Conservation (phyloP, 2,797 vertebrate species). For the Menidia menidia region DNA sequence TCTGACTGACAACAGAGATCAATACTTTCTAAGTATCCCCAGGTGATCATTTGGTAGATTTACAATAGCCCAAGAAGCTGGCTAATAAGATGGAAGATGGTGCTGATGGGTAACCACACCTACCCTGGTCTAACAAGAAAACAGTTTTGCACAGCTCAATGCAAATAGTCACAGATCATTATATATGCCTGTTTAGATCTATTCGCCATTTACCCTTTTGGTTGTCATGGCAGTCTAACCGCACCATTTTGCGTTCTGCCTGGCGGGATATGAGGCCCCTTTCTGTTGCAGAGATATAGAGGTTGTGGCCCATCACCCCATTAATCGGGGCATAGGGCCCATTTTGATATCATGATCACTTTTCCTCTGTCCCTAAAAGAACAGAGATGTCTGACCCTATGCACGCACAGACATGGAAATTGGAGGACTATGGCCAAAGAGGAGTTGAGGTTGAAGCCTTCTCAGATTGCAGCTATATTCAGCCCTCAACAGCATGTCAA, state of each 20-base stretch:
- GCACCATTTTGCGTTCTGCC: background rate
- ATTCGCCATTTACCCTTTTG: background rate
- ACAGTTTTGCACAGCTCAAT: background rate
- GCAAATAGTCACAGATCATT: background rate
- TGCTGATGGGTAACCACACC: background rate
- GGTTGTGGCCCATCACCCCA: background rate
- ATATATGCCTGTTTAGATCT: background rate
- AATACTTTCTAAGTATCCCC: background rate
- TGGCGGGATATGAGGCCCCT: background rate
- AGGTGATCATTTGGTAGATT: background rate
- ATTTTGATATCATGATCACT: background rate
- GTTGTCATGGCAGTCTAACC: background rate
- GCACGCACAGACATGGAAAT: slow-evolving; percentile 10
- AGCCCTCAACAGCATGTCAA: background rate
- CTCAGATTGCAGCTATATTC: background rate
- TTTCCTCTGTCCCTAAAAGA: slow-evolving; percentile 4
- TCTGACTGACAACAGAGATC: background rate
- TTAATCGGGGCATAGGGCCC: background rate
- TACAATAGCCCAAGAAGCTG: background rate
- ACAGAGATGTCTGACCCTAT: background rate
- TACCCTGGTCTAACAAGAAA: background rate
- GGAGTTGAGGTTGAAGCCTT: background rate
- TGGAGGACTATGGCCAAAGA: background rate
- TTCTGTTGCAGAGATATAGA: background rate
- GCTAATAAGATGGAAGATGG: background rate